Conservation (phyloP, 2,113 vertebrate genomes). For the Thermophis baileyi region DNA sequence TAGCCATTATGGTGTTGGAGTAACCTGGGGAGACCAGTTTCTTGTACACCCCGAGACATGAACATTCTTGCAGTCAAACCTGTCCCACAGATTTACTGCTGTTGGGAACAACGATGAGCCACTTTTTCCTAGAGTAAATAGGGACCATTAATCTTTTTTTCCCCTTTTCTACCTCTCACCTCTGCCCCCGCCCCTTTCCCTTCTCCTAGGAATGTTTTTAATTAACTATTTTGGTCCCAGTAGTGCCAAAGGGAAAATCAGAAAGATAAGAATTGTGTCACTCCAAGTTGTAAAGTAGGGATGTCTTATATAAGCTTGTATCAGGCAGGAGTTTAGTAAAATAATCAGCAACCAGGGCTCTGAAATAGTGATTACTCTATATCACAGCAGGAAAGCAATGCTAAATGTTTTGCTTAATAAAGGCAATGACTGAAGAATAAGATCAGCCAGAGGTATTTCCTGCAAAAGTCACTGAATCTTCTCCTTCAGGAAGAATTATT, state of each 20-base stretch:
- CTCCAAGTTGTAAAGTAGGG: neutral
- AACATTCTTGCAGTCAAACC: neutral
- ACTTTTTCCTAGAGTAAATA: neutral
- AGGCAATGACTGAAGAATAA: neutral
- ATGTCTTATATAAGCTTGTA: neutral
- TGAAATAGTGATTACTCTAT: neutral
- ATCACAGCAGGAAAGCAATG: neutral
- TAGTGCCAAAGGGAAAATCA: neutral
- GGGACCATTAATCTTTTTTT: neutral
- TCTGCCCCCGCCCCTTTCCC: neutral
- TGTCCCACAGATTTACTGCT: neutral
- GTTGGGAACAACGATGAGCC: neutral
- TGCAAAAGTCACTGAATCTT: neutral
- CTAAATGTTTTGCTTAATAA: neutral
- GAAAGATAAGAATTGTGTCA: too few relatives aligned
- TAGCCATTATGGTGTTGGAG: neutral
- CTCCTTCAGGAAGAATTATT: neutral
- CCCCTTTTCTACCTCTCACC: neutral
- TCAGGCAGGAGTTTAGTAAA: neutral
- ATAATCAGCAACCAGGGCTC: neutral
- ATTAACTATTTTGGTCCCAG: neutral
- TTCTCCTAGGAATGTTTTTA: neutral
- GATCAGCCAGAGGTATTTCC: neutral
- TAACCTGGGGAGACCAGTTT: neutral
- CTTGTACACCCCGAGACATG: neutral